Evolutionary conservation across 2,113 vertebrate species (phyloP), one percentile per base, ranked within the genome.

Genomic region (Pelecanus crispus): DNA sequence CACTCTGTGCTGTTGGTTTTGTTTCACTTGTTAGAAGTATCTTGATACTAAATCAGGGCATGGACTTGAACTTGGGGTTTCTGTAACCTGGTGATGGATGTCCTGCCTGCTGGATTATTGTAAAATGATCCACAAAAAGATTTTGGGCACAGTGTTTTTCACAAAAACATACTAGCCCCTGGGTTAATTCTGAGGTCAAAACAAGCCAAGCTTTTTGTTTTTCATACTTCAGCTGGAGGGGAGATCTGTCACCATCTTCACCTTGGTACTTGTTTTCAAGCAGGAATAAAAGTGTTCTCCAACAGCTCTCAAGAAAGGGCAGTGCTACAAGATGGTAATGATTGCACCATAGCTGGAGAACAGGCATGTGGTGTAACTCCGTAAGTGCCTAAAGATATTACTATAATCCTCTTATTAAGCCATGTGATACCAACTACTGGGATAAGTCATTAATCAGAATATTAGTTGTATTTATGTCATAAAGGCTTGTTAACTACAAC

Each of bases 331-430:
- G 81, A 20, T 85, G 61, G 12, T 56, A 13, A 38, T n/a, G 49
- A 55, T 86, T 88, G 38, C 53, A n/a, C 53, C 6, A 0, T 56
- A 53, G 82, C 0, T 92, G 88, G 78, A 86, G 88, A 92, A 66
- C 58, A 92, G 62, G 62, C 82, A 34, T 65, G 74, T 86, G 85
- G 86, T 63, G 38, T 45, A 62, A 81, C 59, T 96, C 90, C 53
- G 2, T 25, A 28, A 79, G 26, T 86, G 86, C 92, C 62, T 70
- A 9, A 93, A 96, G 75, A 95, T 86, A 93, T 49, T 88, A 59
- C 16, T 90, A n/a, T 77, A 94, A 96, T 94, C 96, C 83, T 91
- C 83, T 97, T 88, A 81, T 29, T 62, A 83, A 84, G 55, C 77
- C 92, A 72, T 70, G 86, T 94, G 92, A 93, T 94, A 66, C 62